phyloP scores from a whole-genome alignment of 2,113 vertebrate genomes.

The Cathartes aura region DNA sequence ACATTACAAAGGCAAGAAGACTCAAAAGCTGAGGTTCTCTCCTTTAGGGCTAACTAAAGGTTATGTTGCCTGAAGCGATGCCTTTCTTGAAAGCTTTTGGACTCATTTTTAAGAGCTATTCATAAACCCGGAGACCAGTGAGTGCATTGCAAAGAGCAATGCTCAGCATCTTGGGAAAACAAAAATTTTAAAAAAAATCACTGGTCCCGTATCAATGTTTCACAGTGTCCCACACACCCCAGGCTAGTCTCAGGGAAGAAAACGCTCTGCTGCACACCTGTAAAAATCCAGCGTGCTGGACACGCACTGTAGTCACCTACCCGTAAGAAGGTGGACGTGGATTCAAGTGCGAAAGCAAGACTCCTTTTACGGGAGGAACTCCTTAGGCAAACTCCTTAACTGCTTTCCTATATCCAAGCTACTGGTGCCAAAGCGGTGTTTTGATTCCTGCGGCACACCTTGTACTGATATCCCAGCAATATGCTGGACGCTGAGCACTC shows the following conservation, averaged over 20 bases:
- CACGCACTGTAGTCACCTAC: background rate
- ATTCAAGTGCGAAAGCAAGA: background rate
- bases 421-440: rapidly evolving
- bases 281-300: background rate
- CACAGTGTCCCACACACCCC: rapidly evolving
- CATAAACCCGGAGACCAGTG: background rate
- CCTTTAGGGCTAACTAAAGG: background rate
- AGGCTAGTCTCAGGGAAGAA: rapidly evolving
- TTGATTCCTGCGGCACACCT: background rate
- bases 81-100: background rate
- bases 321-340: rapidly evolving
- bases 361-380: background rate
- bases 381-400: background rate
- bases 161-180: background rate
- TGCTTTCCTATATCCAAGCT: background rate
- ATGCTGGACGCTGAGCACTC: rapidly evolving
- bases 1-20: background rate
- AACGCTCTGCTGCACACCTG: background rate
- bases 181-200: background rate
- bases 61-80: background rate
- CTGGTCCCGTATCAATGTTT: background rate
- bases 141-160: rapidly evolving
- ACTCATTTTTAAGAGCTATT: background rate
- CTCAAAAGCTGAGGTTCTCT: background rate
- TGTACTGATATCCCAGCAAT: background rate